Evolutionary conservation across 2,888 invertebrate species (phyloP).

Genomic region (Himalopsyche japonica): DNA sequence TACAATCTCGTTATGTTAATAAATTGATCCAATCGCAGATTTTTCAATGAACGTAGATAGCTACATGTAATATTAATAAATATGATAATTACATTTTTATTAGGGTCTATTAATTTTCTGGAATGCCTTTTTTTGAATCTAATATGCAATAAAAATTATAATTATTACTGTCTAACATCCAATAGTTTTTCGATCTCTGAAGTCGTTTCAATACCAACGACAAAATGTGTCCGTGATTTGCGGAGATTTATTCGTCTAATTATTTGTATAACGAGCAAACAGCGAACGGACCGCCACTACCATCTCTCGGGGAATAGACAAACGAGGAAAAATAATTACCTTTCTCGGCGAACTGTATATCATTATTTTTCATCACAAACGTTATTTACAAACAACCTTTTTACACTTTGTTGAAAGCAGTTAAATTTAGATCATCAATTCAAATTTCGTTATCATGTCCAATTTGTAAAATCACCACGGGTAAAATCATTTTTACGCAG

Average conservation of each 20-base stretch:
- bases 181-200: background rate
- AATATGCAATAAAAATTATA: no score
- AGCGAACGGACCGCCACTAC: background rate
- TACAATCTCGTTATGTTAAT: no score
- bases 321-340: background rate
- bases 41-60: no score
- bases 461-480: no score
- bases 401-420: background rate
- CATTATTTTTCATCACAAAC: background rate
- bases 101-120: background rate
- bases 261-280: slow-evolving; percentile 28
- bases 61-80: no score
- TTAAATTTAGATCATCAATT: no score
- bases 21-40: no score
- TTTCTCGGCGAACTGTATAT: background rate
- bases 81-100: no score
- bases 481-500: no score
- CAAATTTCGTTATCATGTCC: no score
- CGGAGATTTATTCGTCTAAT: slow-evolving; percentile 27
- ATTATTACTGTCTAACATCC: background rate
- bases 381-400: background rate
- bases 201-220: background rate
- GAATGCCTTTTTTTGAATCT: background rate
- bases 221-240: background rate
- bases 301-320: slow-evolving; percentile 21